Conservation (phyloP, 2,113 vertebrate species). For the Azemiops feae region DNA sequence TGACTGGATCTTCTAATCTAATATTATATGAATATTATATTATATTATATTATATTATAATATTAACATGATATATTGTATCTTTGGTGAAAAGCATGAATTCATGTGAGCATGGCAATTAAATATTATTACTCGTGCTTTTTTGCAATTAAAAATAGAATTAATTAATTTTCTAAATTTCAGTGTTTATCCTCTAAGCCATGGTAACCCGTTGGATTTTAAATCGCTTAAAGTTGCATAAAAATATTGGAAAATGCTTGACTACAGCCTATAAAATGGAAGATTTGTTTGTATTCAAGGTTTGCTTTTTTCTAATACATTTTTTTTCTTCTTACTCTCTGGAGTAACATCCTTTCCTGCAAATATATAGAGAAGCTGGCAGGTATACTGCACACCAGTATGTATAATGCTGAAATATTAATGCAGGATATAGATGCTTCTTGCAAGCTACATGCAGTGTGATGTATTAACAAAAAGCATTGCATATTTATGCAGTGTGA, state of each 20-base stretch:
- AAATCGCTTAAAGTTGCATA: not conserved
- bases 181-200: not conserved
- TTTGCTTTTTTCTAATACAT: not conserved
- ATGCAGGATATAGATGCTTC: not conserved
- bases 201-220: not conserved
- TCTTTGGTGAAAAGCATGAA: not conserved
- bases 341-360: not conserved
- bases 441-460: not conserved
- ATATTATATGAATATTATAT: no score
- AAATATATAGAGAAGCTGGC: not conserved
- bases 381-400: not conserved
- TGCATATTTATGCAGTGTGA: not conserved
- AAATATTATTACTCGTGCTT: not conserved
- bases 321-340: not conserved
- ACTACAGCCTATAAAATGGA: not conserved
- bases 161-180: not conserved
- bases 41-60: no score
- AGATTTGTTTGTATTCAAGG: not conserved
- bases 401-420: slow-evolving; percentile 13
- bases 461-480: not conserved
- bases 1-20: not conserved
- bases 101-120: not conserved
- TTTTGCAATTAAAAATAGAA: not conserved
- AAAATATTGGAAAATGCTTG: not conserved
- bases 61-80: not conserved